Evolutionary conservation across 2,888 invertebrate species (phyloP).

Genomic region (Punctoribates punctum): DNA sequence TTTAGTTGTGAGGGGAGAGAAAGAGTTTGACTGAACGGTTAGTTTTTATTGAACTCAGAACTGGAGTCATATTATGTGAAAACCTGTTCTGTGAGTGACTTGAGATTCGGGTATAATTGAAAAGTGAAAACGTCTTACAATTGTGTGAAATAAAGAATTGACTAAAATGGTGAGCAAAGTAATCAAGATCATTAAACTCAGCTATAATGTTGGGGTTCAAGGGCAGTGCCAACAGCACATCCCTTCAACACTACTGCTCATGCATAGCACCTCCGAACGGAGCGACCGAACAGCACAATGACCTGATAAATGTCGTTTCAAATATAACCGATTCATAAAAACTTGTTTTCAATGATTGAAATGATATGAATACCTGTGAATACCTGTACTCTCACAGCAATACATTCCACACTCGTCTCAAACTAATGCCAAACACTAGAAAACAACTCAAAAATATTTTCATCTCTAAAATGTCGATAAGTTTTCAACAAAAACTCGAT

Average conservation of each 20-base stretch:
- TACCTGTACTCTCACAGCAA: not conserved
- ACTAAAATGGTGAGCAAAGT: constrained; percentile 2
- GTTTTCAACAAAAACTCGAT: not conserved
- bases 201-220: constrained; percentile 1
- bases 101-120: too few species aligned
- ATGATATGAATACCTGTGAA: not conserved
- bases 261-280: constrained; percentile 1
- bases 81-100: too few species aligned
- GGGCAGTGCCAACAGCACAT: constrained; percentile 5
- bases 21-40: too few species aligned
- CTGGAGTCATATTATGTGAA: too few species aligned
- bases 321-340: constrained; percentile 12
- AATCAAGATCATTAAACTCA: constrained; percentile 11
- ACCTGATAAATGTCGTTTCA: constrained; percentile 18
- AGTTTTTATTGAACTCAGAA: too few species aligned
- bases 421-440: not conserved
- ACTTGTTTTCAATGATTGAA: constrained; percentile 15
- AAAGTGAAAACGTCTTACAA: not conserved
- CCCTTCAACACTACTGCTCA: not conserved
- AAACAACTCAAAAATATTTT: not conserved
- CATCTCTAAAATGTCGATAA: not conserved
- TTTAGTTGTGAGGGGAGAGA: too few species aligned
- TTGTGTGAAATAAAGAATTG: not conserved
- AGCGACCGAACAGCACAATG: constrained; percentile 1
- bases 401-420: not conserved